These are phyloP conservation scores for Amiota mariae DNA, from an alignment of 2,888 invertebrate genomes.

Conservation along the genomic window DNA sequence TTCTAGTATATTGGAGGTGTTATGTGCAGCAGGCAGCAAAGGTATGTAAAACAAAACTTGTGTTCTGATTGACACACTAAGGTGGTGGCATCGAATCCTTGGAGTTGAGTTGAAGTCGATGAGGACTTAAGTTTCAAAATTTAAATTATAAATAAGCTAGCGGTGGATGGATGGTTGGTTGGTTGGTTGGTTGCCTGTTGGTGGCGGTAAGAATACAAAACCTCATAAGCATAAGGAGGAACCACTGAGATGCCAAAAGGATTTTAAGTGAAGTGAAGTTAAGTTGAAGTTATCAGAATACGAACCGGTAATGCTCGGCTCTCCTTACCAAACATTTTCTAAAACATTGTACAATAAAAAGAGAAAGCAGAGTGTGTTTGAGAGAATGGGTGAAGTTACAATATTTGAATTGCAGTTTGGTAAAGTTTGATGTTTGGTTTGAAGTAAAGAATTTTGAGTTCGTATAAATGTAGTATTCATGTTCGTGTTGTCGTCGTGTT, in stretches of 20 bases:
- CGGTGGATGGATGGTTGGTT: too few relatives aligned
- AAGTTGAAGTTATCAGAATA: slow-evolving; percentile 55
- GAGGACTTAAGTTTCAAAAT: slow-evolving; percentile 56
- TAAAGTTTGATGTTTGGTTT: slow-evolving; percentile 18
- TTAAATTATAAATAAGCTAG: slow-evolving; percentile 65
- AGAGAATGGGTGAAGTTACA: background rate
- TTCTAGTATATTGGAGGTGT: background rate
- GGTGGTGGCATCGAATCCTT: too few relatives aligned
- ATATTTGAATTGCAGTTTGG: slow-evolving; percentile 55
- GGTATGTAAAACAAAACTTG: background rate
- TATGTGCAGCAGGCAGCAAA: background rate
- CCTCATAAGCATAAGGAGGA: slow-evolving; percentile 61
- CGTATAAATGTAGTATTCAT: slow-evolving; percentile 33
- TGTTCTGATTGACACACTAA: too few relatives aligned
- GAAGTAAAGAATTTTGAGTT: slow-evolving; percentile 8
- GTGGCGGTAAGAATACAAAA: slow-evolving; percentile 53
- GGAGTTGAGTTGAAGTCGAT: background rate
- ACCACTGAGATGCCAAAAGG: slow-evolving; percentile 53
- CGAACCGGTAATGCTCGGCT: slow-evolving; percentile 33
- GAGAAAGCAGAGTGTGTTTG: background rate
- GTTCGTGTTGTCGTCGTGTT: background rate
- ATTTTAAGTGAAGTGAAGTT: slow-evolving; percentile 60
- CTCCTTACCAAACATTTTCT: slow-evolving; percentile 55
- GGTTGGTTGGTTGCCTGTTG: too few relatives aligned
- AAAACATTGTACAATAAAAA: background rate